Base-by-base conservation (phyloP, 2,888 invertebrate genomes). In the Drepana falcataria region DNA sequence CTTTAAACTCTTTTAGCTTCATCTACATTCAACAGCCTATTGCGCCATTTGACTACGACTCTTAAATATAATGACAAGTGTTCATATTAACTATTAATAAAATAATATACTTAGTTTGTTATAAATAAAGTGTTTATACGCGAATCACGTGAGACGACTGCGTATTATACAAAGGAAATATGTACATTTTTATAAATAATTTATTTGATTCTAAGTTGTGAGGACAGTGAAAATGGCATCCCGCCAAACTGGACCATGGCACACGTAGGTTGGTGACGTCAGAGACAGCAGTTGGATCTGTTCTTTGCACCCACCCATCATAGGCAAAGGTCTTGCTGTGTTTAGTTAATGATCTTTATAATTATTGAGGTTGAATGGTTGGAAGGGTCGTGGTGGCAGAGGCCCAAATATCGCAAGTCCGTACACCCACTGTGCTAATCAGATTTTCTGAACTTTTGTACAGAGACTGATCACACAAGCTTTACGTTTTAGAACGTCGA, bases 121-220 rank as follows among this genome's bases (percentile, higher is more conserved):
- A 40, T 35, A 49, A 41, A 34, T 49, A 59, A 44, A 47, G 35
- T 35, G 59, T 62, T 60, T 59, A 61, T 55, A 66, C 66, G 62
- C 56, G 54, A 63, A 70, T 83, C 84, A 85, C 81, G 79, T 82
- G 80, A 59, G 54, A 60, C 60, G 61, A 68, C 71, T 67, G 60
- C 61, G 70, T 75, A 83, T 81, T 74, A 84, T 87, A 85, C 79
- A 86, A 87, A 87, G 89, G 87, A 87, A 85, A 85, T 81, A 21
- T 21, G 21, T 21, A 81, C 74, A 74, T 71, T 80, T 87, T 83
- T 87, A 87, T 83, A 82, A 86, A 88, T 87, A 87, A 81, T 82
- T 69, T 73, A 65, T 69, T 69, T 82, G 79, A 80, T 80, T 79
- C 70, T 71, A 71, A 75, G 75, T 79, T 76, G 69, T 68, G 78